Evolutionary conservation across 2,797 vertebrate genomes (phyloP), one percentile per base, ranked within the genome.

Genomic region (Menidia menidia): DNA sequence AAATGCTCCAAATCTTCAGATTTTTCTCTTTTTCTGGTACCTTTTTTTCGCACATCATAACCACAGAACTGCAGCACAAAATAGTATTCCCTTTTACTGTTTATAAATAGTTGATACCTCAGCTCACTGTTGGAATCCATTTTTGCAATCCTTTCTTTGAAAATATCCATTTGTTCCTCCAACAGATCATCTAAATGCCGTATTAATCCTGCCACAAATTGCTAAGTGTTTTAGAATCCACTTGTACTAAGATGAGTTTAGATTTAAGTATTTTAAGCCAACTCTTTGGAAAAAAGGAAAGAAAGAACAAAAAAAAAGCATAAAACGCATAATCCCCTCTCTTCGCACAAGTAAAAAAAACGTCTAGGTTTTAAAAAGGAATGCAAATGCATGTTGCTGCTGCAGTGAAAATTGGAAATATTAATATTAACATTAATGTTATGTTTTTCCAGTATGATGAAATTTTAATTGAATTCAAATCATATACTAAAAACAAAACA

Each of bases 191-290:
- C 44, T 64, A 66, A 80, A 85, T 76, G 64, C 62, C 45, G 61
- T 12, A 30, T 69, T 87, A 90, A 90, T 89, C 86, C 81, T 16
- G 42, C 42, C 50, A 61, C 70, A 80, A 68, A 83, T 71, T 68
- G 73, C 78, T 73, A 66, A 81, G 68, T 80, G 74, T 68, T 83
- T 83, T 75, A 71, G 75, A 81, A 78, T 86, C 75, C 78, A 73
- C 82, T 76, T 78, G 63, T 31, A 55, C 45, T 71, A 76, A 74
- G 55, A 78, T 58, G 60, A 82, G n/a, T 75, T 60, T 50, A 68
- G 45, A 68, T 4, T 50, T 78, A 70, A 87, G 58, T 68, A 68
- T 55, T 77, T 64, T 81, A 76, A 79, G 51, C 73, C 3, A 31
- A 64, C 25, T 58, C n/a, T 72, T 67, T 31, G 68, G 71, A 71